Conservation (phyloP, 2,113 vertebrate genomes). For the Cynocephalus volans region DNA sequence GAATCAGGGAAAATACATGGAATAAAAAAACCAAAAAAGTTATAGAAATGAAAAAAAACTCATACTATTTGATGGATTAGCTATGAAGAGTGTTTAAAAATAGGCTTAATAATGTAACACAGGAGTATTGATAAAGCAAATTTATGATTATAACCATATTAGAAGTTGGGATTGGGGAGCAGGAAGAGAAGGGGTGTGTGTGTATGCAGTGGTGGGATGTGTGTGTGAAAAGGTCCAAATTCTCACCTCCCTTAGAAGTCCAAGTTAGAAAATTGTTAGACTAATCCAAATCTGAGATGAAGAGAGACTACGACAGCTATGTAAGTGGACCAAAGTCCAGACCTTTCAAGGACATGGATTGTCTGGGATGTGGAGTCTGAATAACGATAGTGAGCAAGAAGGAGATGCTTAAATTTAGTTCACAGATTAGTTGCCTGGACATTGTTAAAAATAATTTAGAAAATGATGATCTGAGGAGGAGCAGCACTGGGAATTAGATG, state of each 20-base stretch:
- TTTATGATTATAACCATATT: background rate
- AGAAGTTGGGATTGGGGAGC: background rate
- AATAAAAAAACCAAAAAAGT: background rate
- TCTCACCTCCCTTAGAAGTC: background rate
- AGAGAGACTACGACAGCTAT: background rate
- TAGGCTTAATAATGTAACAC: background rate
- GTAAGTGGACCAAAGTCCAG: background rate
- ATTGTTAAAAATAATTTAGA: too few relatives aligned
- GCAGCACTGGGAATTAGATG: background rate
- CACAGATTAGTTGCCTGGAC: background rate
- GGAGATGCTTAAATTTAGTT: background rate
- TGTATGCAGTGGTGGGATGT: rapidly evolving
- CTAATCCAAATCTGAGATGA: background rate
- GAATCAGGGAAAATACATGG: background rate
- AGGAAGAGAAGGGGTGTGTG: background rate
- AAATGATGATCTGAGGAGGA: background rate
- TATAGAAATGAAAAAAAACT: background rate
- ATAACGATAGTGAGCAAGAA: too few relatives aligned
- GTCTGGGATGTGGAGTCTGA: background rate
- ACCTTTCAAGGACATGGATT: background rate
- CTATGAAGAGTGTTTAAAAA: background rate
- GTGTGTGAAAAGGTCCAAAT: background rate
- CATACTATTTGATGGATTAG: background rate
- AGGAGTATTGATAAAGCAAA: background rate
- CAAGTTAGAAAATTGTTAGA: background rate